Percentiles rank a stretch among this genome's conserved stretches.
Conservation (phyloP, 2,888 invertebrate genomes). For the Cheilosia impressa region DNA sequence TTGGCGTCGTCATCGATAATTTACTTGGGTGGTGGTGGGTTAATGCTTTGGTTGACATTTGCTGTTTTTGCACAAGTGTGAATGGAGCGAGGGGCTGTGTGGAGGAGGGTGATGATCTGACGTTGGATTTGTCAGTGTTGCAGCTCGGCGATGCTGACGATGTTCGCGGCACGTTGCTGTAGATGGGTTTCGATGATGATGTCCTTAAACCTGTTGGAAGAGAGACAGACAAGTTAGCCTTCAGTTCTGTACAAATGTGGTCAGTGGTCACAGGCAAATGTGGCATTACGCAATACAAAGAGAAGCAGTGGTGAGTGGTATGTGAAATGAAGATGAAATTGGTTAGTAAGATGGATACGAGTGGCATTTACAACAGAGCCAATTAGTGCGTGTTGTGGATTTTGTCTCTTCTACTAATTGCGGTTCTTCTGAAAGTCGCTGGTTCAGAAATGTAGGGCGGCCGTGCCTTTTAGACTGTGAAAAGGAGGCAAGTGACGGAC, state of each 20-base stretch:
- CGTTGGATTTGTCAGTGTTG: slow-evolving; percentile 36
- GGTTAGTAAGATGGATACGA: neutral
- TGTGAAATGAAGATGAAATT: slow-evolving; percentile 13
- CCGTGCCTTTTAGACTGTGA: too few species aligned
- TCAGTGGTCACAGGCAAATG: too few species aligned
- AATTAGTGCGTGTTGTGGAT: too few species aligned
- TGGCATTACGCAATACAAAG: neutral
- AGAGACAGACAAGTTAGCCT: neutral
- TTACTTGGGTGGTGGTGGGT: slow-evolving; percentile 72
- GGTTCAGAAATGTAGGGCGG: too few species aligned
- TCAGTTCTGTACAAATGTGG: neutral
- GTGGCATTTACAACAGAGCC: neutral
- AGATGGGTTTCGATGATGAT: slow-evolving; percentile 59
- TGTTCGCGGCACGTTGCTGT: slow-evolving; percentile 54
- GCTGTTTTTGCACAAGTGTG: slow-evolving; percentile 71
- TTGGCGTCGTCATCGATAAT: slow-evolving; percentile 73
- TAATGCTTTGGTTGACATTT: slow-evolving; percentile 78
- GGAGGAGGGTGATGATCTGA: slow-evolving; percentile 70
- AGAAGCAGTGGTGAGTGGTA: slow-evolving; percentile 6
- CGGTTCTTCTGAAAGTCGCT: too few species aligned
- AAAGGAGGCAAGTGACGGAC: accelerated
- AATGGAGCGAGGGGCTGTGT: slow-evolving; percentile 41
- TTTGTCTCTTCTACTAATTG: too few species aligned
- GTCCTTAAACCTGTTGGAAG: slow-evolving; percentile 59
- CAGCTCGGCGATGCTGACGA: slow-evolving; percentile 41